These are phyloP conservation scores for Halcyon malimbica DNA, from an alignment of 2,113 vertebrate species.

Conservation along the genomic window DNA sequence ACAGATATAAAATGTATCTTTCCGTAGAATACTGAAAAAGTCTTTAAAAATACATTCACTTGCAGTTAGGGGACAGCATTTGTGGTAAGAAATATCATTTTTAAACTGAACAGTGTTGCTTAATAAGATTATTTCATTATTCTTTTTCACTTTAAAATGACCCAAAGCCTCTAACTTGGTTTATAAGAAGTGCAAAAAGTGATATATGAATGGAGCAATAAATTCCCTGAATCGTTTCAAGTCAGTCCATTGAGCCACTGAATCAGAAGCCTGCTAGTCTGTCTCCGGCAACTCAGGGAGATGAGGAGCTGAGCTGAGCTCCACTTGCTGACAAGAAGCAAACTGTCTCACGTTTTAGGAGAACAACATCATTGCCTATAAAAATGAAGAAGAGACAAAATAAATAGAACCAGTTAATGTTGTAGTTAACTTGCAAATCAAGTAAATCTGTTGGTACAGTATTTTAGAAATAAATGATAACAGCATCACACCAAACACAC, in stretches of 20 bases:
- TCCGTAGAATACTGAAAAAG: neutral
- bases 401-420: conserved; percentile 83
- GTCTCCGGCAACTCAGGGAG: conserved; percentile 61
- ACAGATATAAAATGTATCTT: conserved; percentile 9
- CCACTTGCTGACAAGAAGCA: conserved; percentile 81
- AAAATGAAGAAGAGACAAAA: conserved; percentile 82
- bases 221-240: neutral
- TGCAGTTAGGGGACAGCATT: conserved; percentile 22
- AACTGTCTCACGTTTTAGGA: conserved; percentile 83
- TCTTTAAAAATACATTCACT: conserved; percentile 5
- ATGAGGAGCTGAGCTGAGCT: conserved; percentile 79
- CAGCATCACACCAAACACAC: conserved; percentile 84
- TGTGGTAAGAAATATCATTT: conserved; percentile 20
- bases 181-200: neutral
- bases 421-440: conserved; percentile 86
- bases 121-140: neutral
- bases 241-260: conserved; percentile 33
- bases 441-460: conserved; percentile 85
- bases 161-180: neutral
- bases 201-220: neutral
- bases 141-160: conserved; percentile 30
- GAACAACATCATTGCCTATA: conserved; percentile 81
- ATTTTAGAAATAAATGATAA: conserved; percentile 83
- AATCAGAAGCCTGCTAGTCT: conserved; percentile 25
- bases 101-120: neutral